phyloP scores from a whole-genome alignment of 2,797 vertebrate species.

The Lagorchestes hirsutus region DNA sequence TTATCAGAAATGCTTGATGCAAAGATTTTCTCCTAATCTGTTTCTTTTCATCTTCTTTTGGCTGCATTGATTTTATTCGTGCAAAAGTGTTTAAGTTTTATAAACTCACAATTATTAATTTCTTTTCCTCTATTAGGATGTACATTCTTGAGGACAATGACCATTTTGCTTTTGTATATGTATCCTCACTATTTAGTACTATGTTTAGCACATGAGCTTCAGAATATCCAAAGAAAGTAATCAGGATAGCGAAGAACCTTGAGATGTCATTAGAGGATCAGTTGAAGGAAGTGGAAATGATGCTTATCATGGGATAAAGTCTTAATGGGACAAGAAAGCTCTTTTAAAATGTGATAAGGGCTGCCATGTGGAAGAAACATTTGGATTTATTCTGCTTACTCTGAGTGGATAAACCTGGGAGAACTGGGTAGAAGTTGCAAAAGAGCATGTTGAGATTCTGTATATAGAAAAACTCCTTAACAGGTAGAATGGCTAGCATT shows the following conservation, averaged over 20 bases:
- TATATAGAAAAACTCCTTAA: neutral
- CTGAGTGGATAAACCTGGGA: neutral
- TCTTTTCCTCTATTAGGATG: neutral
- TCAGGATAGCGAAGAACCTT: neutral
- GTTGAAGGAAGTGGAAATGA: neutral
- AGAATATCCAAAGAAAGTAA: neutral
- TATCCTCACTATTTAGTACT: neutral
- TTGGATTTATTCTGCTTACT: neutral
- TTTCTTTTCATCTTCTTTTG: neutral
- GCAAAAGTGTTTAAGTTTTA: neutral
- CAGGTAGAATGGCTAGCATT: neutral
- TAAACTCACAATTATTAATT: neutral
- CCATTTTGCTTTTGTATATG: neutral
- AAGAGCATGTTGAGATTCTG: neutral
- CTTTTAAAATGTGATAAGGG: neutral
- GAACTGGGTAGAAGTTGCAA: neutral
- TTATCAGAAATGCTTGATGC: neutral
- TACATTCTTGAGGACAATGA: neutral
- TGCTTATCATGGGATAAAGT: neutral
- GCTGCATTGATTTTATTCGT: neutral
- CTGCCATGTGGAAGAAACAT: neutral
- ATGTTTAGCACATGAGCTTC: neutral
- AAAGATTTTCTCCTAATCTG: neutral
- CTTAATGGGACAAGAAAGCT: neutral
- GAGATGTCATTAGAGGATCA: neutral